phyloP scores from a whole-genome alignment of 1,140 invertebrate species.

The Phymorhynchus buccinoides region DNA sequence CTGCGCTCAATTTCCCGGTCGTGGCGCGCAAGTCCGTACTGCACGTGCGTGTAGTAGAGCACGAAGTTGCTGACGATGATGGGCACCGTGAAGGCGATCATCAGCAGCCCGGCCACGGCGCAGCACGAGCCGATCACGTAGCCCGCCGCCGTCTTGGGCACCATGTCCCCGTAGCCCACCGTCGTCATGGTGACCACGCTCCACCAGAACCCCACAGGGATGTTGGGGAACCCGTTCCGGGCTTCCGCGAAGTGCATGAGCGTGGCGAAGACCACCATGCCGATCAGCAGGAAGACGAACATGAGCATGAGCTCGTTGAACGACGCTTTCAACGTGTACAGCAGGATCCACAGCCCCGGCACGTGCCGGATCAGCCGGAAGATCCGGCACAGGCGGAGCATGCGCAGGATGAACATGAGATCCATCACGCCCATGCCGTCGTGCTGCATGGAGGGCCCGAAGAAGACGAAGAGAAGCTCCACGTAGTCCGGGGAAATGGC shows the following conservation, averaged over 20 bases:
- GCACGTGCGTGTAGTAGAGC: conserved; percentile 72
- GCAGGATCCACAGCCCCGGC: conserved; percentile 97
- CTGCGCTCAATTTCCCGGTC: conserved; percentile 48
- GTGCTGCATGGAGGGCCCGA: conserved; percentile 52
- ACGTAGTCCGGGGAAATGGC: conserved; percentile 68
- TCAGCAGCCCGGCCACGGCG: conserved; percentile 94
- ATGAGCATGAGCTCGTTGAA: conserved; percentile 99
- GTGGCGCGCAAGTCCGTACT: conserved; percentile 63
- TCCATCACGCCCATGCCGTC: conserved; percentile 63
- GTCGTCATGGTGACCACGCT: conserved; percentile 97
- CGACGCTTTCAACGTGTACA: conserved; percentile 97
- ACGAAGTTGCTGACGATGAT: conserved; percentile 74
- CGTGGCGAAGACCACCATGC: conserved; percentile 70
- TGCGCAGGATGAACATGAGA: conserved; percentile 87
- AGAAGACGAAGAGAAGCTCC: conserved; percentile 57
- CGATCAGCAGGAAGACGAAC: conserved; percentile 69
- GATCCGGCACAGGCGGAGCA: conserved; percentile 98
- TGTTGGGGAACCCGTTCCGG: conserved; percentile 89
- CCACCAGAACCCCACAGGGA: conserved; percentile 99
- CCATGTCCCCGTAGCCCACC: conserved; percentile 97
- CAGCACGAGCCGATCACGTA: conserved; percentile 91
- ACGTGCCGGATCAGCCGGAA: conserved; percentile 98
- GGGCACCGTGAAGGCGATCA: conserved; percentile 89
- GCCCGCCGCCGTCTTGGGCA: conserved; percentile 77
- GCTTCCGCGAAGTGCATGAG: conserved; percentile 67